Conservation (phyloP, 2,888 invertebrate species). For the Lepetodrilus schrolli region DNA sequence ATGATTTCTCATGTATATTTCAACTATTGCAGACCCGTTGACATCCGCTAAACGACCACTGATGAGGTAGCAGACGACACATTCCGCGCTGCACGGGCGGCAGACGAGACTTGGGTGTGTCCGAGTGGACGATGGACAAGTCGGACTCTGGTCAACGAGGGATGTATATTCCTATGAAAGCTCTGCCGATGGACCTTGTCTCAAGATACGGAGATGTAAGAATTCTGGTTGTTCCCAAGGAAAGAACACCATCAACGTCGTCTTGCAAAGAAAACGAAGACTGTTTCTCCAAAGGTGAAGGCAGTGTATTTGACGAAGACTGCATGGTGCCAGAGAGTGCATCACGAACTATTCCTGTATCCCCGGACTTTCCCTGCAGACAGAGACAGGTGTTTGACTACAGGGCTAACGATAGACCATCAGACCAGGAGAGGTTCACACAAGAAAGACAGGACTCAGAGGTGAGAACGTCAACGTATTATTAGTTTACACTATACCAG, state of each 20-base stretch:
- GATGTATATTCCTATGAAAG: conserved; percentile 29
- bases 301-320: conserved; percentile 14
- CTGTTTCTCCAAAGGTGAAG: background rate
- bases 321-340: conserved; percentile 19
- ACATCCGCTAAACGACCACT: background rate
- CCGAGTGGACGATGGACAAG: conserved; percentile 14
- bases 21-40: background rate
- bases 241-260: conserved; percentile 1
- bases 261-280: conserved; percentile 27
- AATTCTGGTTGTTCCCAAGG: conserved; percentile 29
- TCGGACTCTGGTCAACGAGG: background rate
- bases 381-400: conserved; percentile 16
- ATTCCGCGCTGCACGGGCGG: background rate
- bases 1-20: conserved; percentile 19
- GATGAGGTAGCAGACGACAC: background rate
- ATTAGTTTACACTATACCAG: no score
- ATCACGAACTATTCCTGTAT: conserved; percentile 21
- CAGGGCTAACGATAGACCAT: no score
- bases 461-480: no score
- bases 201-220: conserved; percentile 21
- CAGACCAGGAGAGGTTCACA: background rate
- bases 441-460: conserved; percentile 12
- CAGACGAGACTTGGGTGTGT: background rate
- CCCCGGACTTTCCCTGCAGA: conserved; percentile 17
- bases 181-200: background rate